Base-by-base conservation (phyloP, 2,888 invertebrate genomes). In the Helicoverpa assulta region DNA sequence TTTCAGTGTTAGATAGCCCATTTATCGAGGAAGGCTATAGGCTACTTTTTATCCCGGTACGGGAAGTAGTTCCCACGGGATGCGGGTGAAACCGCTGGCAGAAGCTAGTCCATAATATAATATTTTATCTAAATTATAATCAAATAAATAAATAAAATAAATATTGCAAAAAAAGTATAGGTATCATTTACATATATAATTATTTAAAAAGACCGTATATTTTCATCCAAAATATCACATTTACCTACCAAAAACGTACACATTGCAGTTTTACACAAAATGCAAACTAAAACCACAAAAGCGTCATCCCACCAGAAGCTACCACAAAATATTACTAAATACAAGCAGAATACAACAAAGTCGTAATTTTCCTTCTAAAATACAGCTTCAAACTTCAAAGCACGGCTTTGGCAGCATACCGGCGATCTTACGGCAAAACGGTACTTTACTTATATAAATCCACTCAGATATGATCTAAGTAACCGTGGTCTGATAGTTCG, bases 401-500 rank as follows among this genome's bases (percentile, higher is more conserved):
- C 79, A 76, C 70, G 59, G 70, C 81, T 78, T 75, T 78, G 77
- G 67, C 71, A 57, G 70, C 83, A 80, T 80, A 67, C 79, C 77
- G 73, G 51, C 70, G 76, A 16, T 65, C 62, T 64, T 71, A 65
- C 81, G 70, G 79, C 70, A 78, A 76, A 86, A 85, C 83, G 82
- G 87, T 82, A 80, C 82, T 77, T 77, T 74, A 76, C 82, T 85
- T 83, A 78, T 76, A 82, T 82, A 87, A 87, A 86, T 86, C 82
- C 76, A 86, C 78, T 78, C 63, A 78, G 86, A 88, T 86, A 86
- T 85, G 71, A 86, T 86, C 86, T 82, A 64, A 85, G 82, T 79
- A 83, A 81, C 79, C 78, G 73, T 82, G 80, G 81, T 81, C 75
- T 79, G 78, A 79, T 81, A 77, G 78, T 76, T 84, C 81, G 76